Percentiles rank a stretch among this genome's conserved stretches.
phyloP scores from a whole-genome alignment of 2,113 vertebrate genomes.

The Stercorarius parasiticus region DNA sequence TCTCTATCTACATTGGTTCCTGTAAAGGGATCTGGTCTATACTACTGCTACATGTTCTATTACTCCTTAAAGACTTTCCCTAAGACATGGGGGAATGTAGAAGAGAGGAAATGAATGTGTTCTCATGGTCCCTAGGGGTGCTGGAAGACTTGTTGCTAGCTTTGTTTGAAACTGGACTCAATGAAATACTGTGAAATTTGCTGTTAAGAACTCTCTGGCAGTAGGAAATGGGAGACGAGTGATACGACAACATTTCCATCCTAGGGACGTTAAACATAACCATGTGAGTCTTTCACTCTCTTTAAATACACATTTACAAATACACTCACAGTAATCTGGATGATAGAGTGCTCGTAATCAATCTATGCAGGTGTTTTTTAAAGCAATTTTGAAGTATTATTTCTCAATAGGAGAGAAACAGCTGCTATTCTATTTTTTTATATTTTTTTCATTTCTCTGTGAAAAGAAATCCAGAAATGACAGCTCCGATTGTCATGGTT shows the following conservation, averaged over 20 bases:
- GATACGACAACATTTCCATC: neutral
- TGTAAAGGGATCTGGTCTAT: neutral
- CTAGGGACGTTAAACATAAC: neutral
- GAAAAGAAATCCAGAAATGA: neutral
- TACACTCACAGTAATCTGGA: neutral
- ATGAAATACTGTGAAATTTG: neutral
- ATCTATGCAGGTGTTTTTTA: neutral
- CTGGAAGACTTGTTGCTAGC: neutral
- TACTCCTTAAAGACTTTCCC: neutral
- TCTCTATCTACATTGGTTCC: neutral
- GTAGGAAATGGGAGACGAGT: neutral
- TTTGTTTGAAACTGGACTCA: neutral
- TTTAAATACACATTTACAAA: neutral
- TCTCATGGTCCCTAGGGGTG: neutral
- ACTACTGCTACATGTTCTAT: neutral
- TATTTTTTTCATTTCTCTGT: neutral
- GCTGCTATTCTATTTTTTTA: neutral
- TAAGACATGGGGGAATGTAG: neutral
- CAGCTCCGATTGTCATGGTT: neutral
- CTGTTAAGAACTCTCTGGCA: neutral
- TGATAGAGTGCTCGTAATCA: neutral
- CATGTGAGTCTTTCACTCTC: rapidly evolving
- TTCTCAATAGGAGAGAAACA: neutral
- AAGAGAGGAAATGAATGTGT: neutral
- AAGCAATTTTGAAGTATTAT: neutral